Evolutionary conservation across 2,797 vertebrate species (phyloP), one percentile per base, ranked within the genome.

Genomic region (Mycteria americana): DNA sequence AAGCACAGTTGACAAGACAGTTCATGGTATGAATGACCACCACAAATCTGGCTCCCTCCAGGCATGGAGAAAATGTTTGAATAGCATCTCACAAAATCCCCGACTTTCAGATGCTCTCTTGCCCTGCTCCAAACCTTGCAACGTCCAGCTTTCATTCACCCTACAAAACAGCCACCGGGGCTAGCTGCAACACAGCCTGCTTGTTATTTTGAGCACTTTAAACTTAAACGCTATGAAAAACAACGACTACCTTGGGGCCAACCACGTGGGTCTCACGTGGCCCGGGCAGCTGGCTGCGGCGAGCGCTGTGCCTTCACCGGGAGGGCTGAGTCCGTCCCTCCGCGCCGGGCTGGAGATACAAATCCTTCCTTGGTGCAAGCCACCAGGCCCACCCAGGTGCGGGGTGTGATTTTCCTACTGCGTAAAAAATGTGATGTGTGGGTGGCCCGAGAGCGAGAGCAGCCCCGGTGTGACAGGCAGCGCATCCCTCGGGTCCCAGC

Each of bases 281-380:
- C 33, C 35, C 0, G 0, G 39, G 50, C 2, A 31, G 41, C 46
- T 54, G 51, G 54, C 54, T 75, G 57, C 1, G 1, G 67, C 1
- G 2, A 57, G 41, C 0, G 0, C 39, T 53, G 39, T 4, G 37
- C 43, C 56, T 73, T 48, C 23, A 10, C 6, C 0, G 0, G 18
- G 43, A 62, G 9, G 41, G 27, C 51, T 7, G 10, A 72, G 45
- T 13, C 73, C 0, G 0, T 18, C 35, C 19, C 51, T 89, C 35
- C 53, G 39, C 2, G 3, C 9, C 0, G 0, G 35, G 41, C 53
- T 70, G 70, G 27, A 75, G 21, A 33, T 28, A 54, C 43, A 64
- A 81, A 68, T 33, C 45, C 45, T 68, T 43, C 72, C 41, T 69
- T 37, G 24, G 25, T 28, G 39, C 48, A 54, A 92, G 37, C 46